These are phyloP conservation scores for Tenebrosternarchus preto DNA, from an alignment of 2,113 vertebrate genomes.

Conservation along the genomic window DNA sequence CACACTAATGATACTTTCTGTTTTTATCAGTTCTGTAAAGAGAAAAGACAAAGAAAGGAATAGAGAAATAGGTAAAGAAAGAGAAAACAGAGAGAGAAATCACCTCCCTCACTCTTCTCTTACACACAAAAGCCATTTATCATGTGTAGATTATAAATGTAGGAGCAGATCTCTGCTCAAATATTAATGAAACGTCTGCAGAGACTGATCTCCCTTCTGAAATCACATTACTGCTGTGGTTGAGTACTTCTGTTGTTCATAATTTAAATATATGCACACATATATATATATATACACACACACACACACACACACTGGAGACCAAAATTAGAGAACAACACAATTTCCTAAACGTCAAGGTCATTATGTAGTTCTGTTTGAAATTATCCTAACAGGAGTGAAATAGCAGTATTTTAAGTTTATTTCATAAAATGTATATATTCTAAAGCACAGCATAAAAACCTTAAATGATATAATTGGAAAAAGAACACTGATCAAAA, in stretches of 20 bases:
- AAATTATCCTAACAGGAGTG: no score
- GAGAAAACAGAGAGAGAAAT: background rate
- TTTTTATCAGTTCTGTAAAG: constrained; percentile 22
- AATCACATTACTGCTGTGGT: constrained; percentile 29
- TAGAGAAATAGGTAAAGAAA: constrained; percentile 20
- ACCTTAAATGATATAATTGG: no score
- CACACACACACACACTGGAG: background rate
- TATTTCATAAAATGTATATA: no score
- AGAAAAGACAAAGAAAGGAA: constrained; percentile 5
- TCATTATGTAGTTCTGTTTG: no score
- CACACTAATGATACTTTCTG: constrained; percentile 30
- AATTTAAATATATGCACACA: background rate
- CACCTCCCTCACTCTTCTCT: constrained; percentile 9
- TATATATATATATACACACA: background rate
- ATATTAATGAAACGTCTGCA: constrained; percentile 28
- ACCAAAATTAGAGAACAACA: no score
- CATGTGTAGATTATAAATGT: constrained; percentile 30
- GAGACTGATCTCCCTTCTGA: constrained; percentile 12
- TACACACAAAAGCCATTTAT: constrained; percentile 22
- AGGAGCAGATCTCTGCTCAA: constrained; percentile 5
- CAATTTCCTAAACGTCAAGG: no score
- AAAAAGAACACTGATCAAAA: no score
- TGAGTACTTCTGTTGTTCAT: background rate
- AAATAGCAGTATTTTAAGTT: no score
- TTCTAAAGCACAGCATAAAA: no score